Evolutionary conservation across 1,140 invertebrate genomes (phyloP).

Genomic region (Apis dorsata): DNA sequence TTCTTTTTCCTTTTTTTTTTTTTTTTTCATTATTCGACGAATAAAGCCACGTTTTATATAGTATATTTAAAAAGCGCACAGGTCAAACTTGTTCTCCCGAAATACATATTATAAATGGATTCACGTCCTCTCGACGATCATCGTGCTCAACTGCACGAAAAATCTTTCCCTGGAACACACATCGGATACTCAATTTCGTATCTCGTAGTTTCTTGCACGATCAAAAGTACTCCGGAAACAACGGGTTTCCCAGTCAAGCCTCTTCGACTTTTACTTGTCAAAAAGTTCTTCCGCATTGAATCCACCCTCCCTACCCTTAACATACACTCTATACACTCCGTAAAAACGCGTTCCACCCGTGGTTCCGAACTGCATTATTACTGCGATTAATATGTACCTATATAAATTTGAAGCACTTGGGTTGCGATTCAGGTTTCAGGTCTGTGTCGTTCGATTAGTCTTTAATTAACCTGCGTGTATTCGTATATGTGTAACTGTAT

Average conservation of each 20-base stretch:
- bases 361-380: constrained; percentile 55
- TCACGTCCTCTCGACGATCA: background rate
- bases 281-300: background rate
- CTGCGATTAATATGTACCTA: constrained; percentile 48
- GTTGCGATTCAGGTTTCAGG: constrained; percentile 59
- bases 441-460: constrained; percentile 45
- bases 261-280: background rate
- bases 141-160: background rate
- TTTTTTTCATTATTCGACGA: background rate
- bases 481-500: constrained; percentile 8
- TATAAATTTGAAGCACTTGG: constrained; percentile 64
- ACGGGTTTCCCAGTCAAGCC: background rate
- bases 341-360: constrained; percentile 43
- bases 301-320: background rate
- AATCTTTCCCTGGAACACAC: background rate
- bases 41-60: too few relatives aligned
- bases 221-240: constrained; percentile 1
- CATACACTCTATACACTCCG: background rate
- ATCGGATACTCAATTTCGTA: too few relatives aligned
- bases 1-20: background rate
- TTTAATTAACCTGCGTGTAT: constrained; percentile 48
- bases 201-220: background rate
- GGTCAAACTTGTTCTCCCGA: background rate
- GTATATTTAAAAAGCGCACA: background rate
- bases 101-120: background rate